phyloP scores from a whole-genome alignment of 2,888 invertebrate species.

The Taenaris catops region DNA sequence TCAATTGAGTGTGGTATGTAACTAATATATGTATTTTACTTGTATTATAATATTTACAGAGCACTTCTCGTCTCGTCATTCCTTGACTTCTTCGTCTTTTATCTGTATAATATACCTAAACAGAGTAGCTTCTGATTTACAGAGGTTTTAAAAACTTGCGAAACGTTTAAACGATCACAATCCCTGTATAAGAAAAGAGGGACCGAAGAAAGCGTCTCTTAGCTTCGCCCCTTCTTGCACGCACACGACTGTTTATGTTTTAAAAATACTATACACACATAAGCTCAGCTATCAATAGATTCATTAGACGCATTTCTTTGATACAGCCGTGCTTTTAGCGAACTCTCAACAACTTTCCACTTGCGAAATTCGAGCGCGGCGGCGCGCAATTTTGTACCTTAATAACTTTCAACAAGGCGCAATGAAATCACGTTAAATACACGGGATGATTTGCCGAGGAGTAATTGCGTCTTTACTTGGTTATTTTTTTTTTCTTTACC shows the following conservation, averaged over 20 bases:
- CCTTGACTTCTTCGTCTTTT: too few species aligned
- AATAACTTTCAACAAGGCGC: conserved; percentile 18
- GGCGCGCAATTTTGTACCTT: conserved; percentile 35
- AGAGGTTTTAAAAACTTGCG: conserved; percentile 1
- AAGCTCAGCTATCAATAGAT: conserved; percentile 69
- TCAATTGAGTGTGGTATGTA: too few species aligned
- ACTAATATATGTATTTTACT: too few species aligned
- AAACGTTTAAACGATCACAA: conserved; percentile 30
- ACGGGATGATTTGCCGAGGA: conserved; percentile 42
- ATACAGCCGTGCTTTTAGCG: conserved; percentile 69
- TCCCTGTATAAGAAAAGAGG: conserved; percentile 65
- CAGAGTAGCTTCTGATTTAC: too few species aligned
- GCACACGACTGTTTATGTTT: conserved; percentile 51
- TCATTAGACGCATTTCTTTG: conserved; percentile 78
- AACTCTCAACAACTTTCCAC: conserved; percentile 36
- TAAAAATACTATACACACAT: conserved; percentile 58
- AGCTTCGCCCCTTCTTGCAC: conserved; percentile 62
- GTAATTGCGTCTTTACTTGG: conserved; percentile 72
- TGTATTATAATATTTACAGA: too few species aligned
- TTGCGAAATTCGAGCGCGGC: conserved; percentile 24
- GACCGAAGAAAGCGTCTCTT: conserved; percentile 77
- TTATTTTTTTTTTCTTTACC: conserved; percentile 54
- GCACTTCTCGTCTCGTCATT: too few species aligned
- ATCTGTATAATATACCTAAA: too few species aligned
- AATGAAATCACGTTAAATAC: conserved; percentile 14